Evolutionary conservation across 2,113 vertebrate genomes (phyloP).

Genomic region (Cyanoramphus novaezelandiae): DNA sequence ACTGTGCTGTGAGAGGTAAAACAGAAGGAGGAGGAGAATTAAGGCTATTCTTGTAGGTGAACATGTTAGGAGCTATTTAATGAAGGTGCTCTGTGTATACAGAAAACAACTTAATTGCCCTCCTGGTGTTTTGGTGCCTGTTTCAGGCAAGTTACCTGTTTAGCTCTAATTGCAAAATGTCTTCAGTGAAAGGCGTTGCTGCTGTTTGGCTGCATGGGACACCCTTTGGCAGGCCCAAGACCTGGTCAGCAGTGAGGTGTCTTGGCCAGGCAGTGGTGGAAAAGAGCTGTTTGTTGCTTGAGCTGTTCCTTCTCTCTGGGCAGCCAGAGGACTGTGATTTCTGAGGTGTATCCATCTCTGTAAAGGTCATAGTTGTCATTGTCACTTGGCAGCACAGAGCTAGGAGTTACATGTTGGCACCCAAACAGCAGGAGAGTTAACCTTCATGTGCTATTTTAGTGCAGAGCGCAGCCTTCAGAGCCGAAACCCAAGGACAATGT

Average conservation of each 20-base stretch:
- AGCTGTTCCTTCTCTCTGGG: not conserved
- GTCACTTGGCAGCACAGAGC: not conserved
- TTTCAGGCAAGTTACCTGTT: not conserved
- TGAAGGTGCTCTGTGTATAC: not conserved
- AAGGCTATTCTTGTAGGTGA: not conserved
- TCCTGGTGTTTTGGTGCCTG: not conserved
- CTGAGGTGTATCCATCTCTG: not conserved
- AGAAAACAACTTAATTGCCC: not conserved
- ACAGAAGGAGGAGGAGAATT: not conserved
- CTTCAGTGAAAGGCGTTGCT: not conserved
- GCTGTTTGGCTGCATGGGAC: not conserved
- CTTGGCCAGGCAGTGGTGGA: not conserved
- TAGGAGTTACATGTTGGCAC: not conserved
- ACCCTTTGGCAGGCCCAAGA: not conserved
- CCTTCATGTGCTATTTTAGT: not conserved
- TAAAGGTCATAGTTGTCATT: not conserved
- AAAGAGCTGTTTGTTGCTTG: not conserved
- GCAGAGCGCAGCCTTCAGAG: not conserved
- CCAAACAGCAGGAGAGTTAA: not conserved
- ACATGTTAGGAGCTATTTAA: not conserved
- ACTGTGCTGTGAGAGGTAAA: not conserved
- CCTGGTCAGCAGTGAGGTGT: not conserved
- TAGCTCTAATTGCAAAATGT: not conserved
- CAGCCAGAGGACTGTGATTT: not conserved
- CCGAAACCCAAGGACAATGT: not conserved